A percentile compares a stretch with the other conserved stretches of the same genome.
Evolutionary conservation across 2,888 invertebrate species (phyloP).

Genomic region (Aspidapion aeneum): DNA sequence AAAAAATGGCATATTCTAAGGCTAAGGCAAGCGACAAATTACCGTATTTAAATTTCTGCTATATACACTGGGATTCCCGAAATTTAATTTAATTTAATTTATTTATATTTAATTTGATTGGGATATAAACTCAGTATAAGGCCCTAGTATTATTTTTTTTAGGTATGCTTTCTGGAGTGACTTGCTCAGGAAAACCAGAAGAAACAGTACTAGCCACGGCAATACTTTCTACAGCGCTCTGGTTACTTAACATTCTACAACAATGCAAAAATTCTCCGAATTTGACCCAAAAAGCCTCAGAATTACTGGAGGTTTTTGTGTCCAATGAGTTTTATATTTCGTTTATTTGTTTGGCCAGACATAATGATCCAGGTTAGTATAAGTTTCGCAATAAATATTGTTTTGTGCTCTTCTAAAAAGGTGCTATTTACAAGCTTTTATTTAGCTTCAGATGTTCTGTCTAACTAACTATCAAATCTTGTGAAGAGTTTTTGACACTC

Average conservation of each 20-base stretch:
- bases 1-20: too few relatives aligned
- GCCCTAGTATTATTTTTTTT: conserved; percentile 66
- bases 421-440: too few relatives aligned
- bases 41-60: too few relatives aligned
- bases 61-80: too few relatives aligned
- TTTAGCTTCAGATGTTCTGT: too few relatives aligned
- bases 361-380: conserved; percentile 69
- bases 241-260: conserved; percentile 74
- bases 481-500: too few relatives aligned
- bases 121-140: too few relatives aligned
- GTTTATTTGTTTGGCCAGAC: conserved; percentile 78
- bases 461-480: too few relatives aligned
- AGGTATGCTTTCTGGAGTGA: conserved; percentile 58
- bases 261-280: conserved; percentile 45
- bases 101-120: too few relatives aligned
- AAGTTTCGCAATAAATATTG: conserved; percentile 25
- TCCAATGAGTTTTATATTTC: conserved; percentile 68
- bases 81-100: too few relatives aligned
- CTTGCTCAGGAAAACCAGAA: conserved; percentile 79
- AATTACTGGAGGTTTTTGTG: conserved; percentile 58
- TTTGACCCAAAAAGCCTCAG: conserved; percentile 65
- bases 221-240: conserved; percentile 75
- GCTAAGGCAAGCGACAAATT: too few relatives aligned
- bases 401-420: not conserved
- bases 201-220: conserved; percentile 81